Conservation (phyloP, 2,888 invertebrate species). For the Lepidochrysops patricia region DNA sequence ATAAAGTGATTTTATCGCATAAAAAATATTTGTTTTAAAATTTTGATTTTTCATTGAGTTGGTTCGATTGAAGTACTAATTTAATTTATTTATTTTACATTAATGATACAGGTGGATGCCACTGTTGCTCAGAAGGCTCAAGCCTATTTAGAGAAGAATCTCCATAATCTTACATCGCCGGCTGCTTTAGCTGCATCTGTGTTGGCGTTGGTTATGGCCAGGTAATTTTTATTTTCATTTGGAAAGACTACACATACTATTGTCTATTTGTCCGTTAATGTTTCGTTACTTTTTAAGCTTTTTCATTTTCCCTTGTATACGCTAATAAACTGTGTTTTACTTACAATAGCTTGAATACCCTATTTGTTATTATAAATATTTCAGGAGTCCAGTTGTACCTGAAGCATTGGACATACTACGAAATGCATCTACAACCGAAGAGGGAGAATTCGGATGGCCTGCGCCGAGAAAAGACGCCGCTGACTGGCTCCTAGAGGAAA, state of each 20-base stretch:
- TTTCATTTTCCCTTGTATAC: too few species aligned
- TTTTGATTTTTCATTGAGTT: too few species aligned
- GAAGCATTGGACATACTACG: slow-evolving; percentile 74
- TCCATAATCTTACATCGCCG: slow-evolving; percentile 72
- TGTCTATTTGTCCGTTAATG: too few species aligned
- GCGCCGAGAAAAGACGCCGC: slow-evolving; percentile 75
- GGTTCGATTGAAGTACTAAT: too few species aligned
- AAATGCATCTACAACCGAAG: slow-evolving; percentile 78
- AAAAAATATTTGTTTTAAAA: too few species aligned
- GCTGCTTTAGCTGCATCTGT: slow-evolving; percentile 76
- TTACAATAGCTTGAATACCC: too few species aligned
- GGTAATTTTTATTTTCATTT: slow-evolving; percentile 34
- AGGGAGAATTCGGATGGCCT: slow-evolving; percentile 81
- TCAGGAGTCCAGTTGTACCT: slow-evolving; percentile 67
- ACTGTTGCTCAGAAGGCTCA: slow-evolving; percentile 70
- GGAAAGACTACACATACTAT: too few species aligned
- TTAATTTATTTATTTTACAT: neutral
- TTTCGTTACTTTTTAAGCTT: too few species aligned
- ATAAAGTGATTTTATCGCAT: too few species aligned
- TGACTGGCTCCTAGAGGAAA: slow-evolving; percentile 77
- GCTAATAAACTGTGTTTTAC: too few species aligned
- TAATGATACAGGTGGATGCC: slow-evolving; percentile 56
- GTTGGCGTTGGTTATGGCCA: slow-evolving; percentile 72
- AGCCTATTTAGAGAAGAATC: slow-evolving; percentile 72
- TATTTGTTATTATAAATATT: too few species aligned